phyloP scores from a whole-genome alignment of 2,797 vertebrate species.

The Acomys russatus region DNA sequence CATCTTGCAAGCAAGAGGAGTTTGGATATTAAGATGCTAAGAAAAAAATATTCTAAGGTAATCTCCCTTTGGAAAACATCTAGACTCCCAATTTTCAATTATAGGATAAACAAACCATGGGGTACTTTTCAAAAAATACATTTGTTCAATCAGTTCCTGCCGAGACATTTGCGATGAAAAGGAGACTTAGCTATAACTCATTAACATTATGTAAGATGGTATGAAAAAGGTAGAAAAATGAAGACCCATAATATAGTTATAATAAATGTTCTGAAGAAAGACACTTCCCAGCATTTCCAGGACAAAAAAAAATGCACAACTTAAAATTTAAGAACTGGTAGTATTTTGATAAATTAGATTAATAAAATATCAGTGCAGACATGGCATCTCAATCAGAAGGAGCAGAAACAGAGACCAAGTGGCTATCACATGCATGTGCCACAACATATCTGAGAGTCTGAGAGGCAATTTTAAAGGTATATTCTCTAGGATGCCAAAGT shows the following conservation, averaged over 20 bases:
- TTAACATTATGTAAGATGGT: neutral
- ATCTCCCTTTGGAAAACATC: slow-evolving; percentile 70
- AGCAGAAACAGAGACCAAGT: neutral
- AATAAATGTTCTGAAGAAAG: neutral
- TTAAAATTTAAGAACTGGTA: neutral
- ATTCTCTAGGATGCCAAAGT: neutral
- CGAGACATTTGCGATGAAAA: slow-evolving; percentile 25
- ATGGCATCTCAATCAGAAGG: neutral
- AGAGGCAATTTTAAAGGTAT: neutral
- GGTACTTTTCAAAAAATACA: slow-evolving; percentile 56
- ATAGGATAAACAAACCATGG: slow-evolving; percentile 66
- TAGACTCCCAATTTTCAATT: slow-evolving; percentile 71
- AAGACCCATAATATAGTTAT: slow-evolving; percentile 37
- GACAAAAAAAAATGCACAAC: neutral
- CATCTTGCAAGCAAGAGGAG: slow-evolving; percentile 75
- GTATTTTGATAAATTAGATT: slow-evolving; percentile 29
- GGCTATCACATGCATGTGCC: neutral
- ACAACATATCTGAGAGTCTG: neutral
- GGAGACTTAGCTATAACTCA: slow-evolving; percentile 3
- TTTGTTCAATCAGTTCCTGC: neutral
- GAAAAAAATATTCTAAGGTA: slow-evolving; percentile 63
- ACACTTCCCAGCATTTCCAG: neutral
- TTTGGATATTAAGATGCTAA: slow-evolving; percentile 70
- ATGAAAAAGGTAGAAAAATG: neutral
- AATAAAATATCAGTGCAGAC: slow-evolving; percentile 15